Evolutionary conservation across 2,888 invertebrate species (phyloP).

Genomic region (Coenonympha glycerion): DNA sequence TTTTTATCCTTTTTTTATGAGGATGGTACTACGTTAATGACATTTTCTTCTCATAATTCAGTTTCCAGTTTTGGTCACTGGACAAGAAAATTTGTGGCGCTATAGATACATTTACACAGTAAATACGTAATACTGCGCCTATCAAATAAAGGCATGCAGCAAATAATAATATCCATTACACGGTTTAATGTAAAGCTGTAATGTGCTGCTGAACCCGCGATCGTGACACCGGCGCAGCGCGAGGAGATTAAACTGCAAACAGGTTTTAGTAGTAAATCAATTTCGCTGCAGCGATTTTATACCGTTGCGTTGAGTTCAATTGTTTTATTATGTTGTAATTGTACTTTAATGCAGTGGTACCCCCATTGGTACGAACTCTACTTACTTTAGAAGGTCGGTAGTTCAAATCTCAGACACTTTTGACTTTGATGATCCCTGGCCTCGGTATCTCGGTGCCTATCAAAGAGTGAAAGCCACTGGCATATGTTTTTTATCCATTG

Average conservation of each 20-base stretch:
- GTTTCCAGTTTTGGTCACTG: no score
- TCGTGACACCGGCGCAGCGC: slow-evolving; percentile 56
- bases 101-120: background rate
- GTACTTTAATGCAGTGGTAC: background rate
- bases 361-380: no score
- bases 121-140: background rate
- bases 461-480: no score
- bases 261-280: slow-evolving; percentile 62
- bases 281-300: slow-evolving; percentile 51
- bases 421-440: no score
- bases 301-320: slow-evolving; percentile 48
- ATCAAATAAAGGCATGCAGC: slow-evolving; percentile 6
- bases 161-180: slow-evolving; percentile 13
- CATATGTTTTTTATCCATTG: no score
- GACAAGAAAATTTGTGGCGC: no score
- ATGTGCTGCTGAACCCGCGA: slow-evolving; percentile 57
- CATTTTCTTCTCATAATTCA: no score
- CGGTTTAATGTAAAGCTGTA: slow-evolving; percentile 35
- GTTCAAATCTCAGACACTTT: no score
- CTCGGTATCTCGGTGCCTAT: no score
- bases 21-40: no score
- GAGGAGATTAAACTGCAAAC: slow-evolving; percentile 66
- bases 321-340: slow-evolving; percentile 31
- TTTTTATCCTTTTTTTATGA: no score
- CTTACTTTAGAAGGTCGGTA: no score